A percentile compares a stretch with the other conserved stretches of the same genome.
Evolutionary conservation across 2,888 invertebrate genomes (phyloP).

Genomic region (Heterodera filipjevi): DNA sequence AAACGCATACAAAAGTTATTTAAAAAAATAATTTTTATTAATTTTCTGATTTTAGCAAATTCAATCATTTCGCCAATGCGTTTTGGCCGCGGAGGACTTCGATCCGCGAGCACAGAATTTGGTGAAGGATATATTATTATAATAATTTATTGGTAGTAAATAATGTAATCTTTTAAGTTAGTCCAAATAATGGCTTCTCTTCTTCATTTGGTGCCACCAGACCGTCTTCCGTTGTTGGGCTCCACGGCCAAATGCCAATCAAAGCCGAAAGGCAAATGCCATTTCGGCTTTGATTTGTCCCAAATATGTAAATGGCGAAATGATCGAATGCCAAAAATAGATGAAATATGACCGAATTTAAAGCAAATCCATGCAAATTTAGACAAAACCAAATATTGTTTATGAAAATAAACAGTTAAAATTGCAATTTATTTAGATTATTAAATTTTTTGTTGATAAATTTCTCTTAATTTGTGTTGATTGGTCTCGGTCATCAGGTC

Average conservation of each 20-base stretch:
- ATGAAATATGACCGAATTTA: no score
- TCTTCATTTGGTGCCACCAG: not conserved
- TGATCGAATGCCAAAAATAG: not conserved
- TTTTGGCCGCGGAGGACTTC: not conserved
- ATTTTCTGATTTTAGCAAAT: not conserved
- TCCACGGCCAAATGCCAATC: not conserved
- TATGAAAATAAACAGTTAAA: no score
- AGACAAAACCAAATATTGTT: no score
- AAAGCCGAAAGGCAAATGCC: not conserved
- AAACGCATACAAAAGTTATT: conserved; percentile 2
- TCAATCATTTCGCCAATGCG: not conserved
- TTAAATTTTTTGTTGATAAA: no score
- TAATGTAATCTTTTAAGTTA: no score
- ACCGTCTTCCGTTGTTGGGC: not conserved
- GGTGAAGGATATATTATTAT: not conserved
- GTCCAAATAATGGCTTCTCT: not conserved
- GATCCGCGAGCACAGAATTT: not conserved
- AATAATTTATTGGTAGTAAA: not conserved
- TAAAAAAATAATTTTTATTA: not conserved
- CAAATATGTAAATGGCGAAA: not conserved
- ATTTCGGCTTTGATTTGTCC: not conserved
- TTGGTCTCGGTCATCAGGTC: not conserved
- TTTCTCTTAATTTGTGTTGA: no score
- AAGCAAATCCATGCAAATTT: no score
- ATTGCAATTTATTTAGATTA: no score